A percentile compares a stretch with the other conserved stretches of the same genome.
Evolutionary conservation across 2,113 vertebrate genomes (phyloP).

Genomic region (Podiceps cristatus): DNA sequence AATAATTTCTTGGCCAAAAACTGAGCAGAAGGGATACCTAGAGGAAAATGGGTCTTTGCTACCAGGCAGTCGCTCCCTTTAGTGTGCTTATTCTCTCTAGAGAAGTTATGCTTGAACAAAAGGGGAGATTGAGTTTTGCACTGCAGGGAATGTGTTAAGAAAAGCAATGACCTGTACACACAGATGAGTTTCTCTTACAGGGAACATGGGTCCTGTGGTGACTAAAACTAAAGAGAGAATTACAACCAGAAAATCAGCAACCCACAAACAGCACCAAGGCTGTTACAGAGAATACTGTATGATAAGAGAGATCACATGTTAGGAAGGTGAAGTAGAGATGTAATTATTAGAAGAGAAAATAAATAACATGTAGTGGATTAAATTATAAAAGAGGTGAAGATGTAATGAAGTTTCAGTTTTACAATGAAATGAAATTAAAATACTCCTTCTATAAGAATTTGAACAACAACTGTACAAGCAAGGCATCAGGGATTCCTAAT

Average conservation of each 20-base stretch:
- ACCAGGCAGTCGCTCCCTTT: not conserved
- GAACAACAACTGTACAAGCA: slow-evolving; percentile 43
- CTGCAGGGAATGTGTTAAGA: not conserved
- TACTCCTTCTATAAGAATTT: slow-evolving; percentile 15
- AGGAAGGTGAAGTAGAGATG: not conserved
- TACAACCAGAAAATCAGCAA: not conserved
- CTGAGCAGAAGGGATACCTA: not conserved
- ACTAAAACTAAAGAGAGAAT: not conserved
- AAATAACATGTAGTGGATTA: slow-evolving; percentile 30
- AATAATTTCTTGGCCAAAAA: not conserved
- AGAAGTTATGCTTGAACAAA: not conserved
- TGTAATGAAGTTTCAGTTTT: slow-evolving; percentile 45
- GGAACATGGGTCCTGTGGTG: accelerated
- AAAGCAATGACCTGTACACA: not conserved
- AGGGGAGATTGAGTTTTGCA: not conserved
- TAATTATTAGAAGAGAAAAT: slow-evolving; percentile 29
- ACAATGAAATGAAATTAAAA: slow-evolving; percentile 51
- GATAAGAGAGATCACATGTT: not conserved
- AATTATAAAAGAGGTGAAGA: slow-evolving; percentile 8
- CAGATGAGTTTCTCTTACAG: not conserved
- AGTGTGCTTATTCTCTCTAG: not conserved
- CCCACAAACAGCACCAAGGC: not conserved
- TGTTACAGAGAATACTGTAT: not conserved
- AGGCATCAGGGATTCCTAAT: slow-evolving; percentile 49
- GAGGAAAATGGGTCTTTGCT: not conserved